Evolutionary conservation across 2,113 vertebrate genomes (phyloP).

Genomic region (Lucifuga dentata): DNA sequence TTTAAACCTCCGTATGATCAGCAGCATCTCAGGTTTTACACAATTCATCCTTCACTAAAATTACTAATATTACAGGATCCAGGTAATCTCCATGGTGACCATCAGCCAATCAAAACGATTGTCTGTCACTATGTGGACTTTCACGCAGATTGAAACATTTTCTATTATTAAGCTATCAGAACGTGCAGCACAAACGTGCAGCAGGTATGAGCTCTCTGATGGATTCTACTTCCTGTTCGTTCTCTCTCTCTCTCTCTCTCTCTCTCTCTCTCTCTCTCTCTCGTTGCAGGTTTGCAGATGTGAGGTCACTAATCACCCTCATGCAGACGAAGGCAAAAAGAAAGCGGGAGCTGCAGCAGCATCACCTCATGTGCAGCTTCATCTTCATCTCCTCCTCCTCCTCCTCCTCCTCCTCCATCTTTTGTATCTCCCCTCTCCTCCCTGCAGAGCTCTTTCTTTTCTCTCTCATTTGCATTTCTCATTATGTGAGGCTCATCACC

Average conservation of each 20-base stretch:
- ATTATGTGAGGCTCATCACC: slow-evolving; percentile 45
- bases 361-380: slow-evolving; percentile 11
- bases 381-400: slow-evolving; percentile 26
- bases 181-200: too few species aligned
- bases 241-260: background rate
- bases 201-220: too few species aligned
- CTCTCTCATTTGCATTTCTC: slow-evolving; percentile 57
- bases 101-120: too few species aligned
- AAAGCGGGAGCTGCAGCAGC: slow-evolving; percentile 26
- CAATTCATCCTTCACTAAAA: too few species aligned
- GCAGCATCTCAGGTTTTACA: too few species aligned
- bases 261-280: background rate
- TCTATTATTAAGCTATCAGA: too few species aligned
- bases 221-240: background rate
- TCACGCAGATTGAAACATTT: too few species aligned
- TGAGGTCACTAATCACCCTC: slow-evolving; percentile 62
- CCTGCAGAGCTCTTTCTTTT: slow-evolving; percentile 33
- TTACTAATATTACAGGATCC: too few species aligned
- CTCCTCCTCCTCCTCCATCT: background rate
- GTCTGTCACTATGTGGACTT: too few species aligned
- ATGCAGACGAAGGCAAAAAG: slow-evolving; percentile 53
- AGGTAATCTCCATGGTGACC: too few species aligned
- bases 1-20: too few species aligned
- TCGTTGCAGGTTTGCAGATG: slow-evolving; percentile 52
- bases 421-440: slow-evolving; percentile 22